Conservation (phyloP, 2,797 vertebrate genomes). For the Alca torda region DNA sequence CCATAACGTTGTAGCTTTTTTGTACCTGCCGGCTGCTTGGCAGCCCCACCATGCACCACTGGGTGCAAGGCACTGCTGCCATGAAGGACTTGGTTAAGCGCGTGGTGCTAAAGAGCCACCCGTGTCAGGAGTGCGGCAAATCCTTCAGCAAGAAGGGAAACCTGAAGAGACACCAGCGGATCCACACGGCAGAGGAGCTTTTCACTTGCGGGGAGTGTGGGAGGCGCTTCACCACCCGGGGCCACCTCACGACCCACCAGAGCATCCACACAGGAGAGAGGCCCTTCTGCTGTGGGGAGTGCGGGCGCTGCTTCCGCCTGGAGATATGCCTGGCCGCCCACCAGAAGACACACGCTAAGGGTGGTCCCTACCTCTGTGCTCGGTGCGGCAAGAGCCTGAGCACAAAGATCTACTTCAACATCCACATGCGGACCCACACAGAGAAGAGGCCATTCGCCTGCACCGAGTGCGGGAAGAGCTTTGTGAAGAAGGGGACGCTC, state of each 20-base stretch:
- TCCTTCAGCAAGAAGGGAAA: conserved; percentile 30
- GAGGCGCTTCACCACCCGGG: not conserved
- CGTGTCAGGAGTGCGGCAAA: not conserved
- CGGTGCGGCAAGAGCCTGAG: not conserved
- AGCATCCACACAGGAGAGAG: conserved; percentile 20
- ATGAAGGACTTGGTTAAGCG: not conserved
- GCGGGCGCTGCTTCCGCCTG: not conserved
- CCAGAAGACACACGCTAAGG: not conserved
- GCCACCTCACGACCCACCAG: not conserved
- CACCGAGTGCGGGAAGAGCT: not conserved
- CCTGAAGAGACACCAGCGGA: not conserved
- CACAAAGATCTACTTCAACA: conserved; percentile 27
- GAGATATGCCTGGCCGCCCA: not conserved
- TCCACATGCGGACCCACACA: not conserved
- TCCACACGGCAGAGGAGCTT: not conserved
- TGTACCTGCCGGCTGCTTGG: not conserved
- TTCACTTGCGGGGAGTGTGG: not conserved
- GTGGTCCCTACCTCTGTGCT: not conserved
- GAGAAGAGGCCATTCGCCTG: not conserved
- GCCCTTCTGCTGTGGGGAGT: not conserved
- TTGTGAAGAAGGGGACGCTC: conserved; percentile 16
- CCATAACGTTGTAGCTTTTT: not conserved
- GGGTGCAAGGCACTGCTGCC: not conserved
- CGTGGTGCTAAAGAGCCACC: not conserved
- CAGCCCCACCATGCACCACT: not conserved